Evolutionary conservation across 1,140 invertebrate genomes (phyloP), one percentile per base, ranked within the genome.

Genomic region (Lasioglossum albipes): DNA sequence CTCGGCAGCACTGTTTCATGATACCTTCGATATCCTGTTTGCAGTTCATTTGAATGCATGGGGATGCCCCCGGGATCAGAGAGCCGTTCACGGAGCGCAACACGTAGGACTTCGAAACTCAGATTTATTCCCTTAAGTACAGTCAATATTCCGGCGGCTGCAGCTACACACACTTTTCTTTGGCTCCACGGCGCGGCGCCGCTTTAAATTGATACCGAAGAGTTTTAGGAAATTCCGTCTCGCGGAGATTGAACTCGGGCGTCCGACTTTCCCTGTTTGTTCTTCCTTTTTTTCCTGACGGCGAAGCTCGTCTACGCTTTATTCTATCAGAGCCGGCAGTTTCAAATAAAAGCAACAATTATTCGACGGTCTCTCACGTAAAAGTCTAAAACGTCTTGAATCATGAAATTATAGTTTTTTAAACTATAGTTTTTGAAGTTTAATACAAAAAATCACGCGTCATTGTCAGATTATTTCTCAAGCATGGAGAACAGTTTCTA

Each of bases 41-140:
- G 81, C 73, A 85, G 81, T 81, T 89, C 87, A 88, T 89, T 88
- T 86, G 82, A 87, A 89, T 89, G 85, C 88, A 89, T 87, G 79
- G 79, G 61, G 68, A 74, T 82, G 69, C 79, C 81, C 75, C 42
- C 71, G 83, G 82, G 87, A 88, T 88, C 77, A 84, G 77, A 79
- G 68, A 74, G 61, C 76, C 77, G 83, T 88, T 81, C 82, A 66
- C 59, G n/a, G 70, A 49, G 71, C 75, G 81, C 84, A 88, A 88
- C 84, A 88, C 87, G 82, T 87, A 83, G 79, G 67, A 81, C 77
- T 84, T 65, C 79, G 78, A 82, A 81, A 87, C 83, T 84, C 80
- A 82, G 84, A 87, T 85, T 85, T 89, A 89, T 88, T 87, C 70
- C 81, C 66, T 74, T 81, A 84, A 85, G 79, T 79, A 88, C 71